These are phyloP conservation scores for Candidula unifasciata DNA, from an alignment of 2,888 invertebrate genomes.

Conservation along the genomic window DNA sequence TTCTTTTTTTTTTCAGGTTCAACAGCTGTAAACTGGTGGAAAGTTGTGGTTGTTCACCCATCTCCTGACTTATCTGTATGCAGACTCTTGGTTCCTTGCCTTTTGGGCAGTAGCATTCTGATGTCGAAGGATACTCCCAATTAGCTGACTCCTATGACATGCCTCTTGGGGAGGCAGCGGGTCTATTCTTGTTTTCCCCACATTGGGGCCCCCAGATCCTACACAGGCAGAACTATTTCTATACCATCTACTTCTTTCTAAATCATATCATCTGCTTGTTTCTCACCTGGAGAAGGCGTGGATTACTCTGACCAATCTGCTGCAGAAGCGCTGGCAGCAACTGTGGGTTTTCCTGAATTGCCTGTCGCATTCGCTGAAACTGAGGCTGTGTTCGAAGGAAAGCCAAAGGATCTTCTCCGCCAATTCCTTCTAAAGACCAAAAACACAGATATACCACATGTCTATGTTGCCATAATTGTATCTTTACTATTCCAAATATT, in stretches of 20 bases:
- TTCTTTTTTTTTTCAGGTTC: no score
- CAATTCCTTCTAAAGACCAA: slow-evolving; percentile 54
- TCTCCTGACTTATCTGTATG: no score
- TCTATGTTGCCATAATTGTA: no score
- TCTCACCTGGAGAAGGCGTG: slow-evolving; percentile 89
- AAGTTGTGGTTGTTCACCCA: no score
- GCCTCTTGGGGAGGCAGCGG: no score
- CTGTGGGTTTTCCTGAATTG: slow-evolving; percentile 94
- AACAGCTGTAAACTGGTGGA: no score
- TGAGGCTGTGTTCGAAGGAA: slow-evolving; percentile 95
- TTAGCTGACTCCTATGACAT: neutral
- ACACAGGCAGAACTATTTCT: neutral
- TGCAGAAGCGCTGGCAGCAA: slow-evolving; percentile 94
- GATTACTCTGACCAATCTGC: slow-evolving; percentile 97
- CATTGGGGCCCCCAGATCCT: no score
- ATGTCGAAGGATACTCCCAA: neutral
- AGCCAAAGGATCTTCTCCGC: slow-evolving; percentile 86
- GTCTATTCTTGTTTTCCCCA: no score
- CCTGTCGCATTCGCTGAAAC: slow-evolving; percentile 94
- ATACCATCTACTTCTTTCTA: neutral
- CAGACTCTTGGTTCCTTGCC: no score
- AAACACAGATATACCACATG: neutral
- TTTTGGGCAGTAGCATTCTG: no score
- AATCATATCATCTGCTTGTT: neutral
- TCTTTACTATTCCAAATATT: no score